Evolutionary conservation across 1,140 invertebrate genomes (phyloP).

Genomic region (Magallana gigas): DNA sequence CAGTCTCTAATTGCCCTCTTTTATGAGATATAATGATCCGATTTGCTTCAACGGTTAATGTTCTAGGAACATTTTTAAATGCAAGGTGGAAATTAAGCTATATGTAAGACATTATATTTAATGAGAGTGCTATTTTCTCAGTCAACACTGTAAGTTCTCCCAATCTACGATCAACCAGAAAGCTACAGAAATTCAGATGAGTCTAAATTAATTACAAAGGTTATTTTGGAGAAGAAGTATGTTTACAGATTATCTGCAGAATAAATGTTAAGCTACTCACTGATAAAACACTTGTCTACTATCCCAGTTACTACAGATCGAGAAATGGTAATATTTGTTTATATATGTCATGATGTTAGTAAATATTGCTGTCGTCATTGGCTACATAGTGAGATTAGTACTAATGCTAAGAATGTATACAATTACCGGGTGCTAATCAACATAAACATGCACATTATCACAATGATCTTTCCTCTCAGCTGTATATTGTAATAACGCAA

Average conservation of each 20-base stretch:
- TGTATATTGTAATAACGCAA: background rate
- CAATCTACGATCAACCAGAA: background rate
- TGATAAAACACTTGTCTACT: too few species aligned
- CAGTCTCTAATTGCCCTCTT: background rate
- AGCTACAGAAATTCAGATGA: background rate
- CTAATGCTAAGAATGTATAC: too few species aligned
- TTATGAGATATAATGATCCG: conserved; percentile 27
- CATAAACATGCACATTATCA: background rate
- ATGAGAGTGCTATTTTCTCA: background rate
- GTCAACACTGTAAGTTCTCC: background rate
- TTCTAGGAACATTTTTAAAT: conserved; percentile 9
- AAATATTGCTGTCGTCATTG: too few species aligned
- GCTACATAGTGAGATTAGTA: too few species aligned
- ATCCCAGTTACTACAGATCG: too few species aligned
- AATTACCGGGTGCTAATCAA: background rate
- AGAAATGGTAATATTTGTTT: too few species aligned
- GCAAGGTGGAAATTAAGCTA: background rate
- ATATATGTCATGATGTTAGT: too few species aligned
- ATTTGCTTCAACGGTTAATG: background rate
- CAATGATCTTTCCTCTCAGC: background rate
- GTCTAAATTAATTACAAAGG: background rate
- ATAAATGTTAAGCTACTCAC: background rate
- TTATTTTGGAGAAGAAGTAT: background rate
- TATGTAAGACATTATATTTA: background rate
- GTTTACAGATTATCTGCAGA: background rate